Evolutionary conservation across 30 jellyfish, hydroid and myxozoan species (phyloP), one percentile per base, ranked within the genome.

Genomic region (Aurelia sp.): DNA sequence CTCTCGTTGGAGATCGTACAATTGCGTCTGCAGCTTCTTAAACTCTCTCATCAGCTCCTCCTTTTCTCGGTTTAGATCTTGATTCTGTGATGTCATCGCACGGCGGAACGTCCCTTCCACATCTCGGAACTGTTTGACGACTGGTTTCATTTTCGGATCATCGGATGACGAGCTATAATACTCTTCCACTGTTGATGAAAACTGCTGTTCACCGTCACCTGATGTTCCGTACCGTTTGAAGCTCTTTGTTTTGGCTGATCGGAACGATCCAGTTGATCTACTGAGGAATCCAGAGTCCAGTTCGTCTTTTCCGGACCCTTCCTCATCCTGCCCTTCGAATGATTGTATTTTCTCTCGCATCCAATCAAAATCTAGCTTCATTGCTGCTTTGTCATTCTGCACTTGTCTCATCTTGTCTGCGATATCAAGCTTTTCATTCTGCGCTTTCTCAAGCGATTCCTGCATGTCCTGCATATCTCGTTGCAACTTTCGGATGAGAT

Each of bases 21-120:
- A 78, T 76, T 88, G 96, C 3, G 89, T 33, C 41, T 88, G 97
- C 79, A 93, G 87, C 60, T 71, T 85, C 78, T 85, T 88, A 89
- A 93, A 93, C 52, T 93, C 97, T 61, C 90, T 69, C 98, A 93
- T 82, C 81, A 93, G 85, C 71, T 82, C 96, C 63, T 93, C 98
- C 65, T 93, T 93, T 78, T 93, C 98, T 30, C 83, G 91, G 57
- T 80, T 76, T 3, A 93, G 69, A 33, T 83, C 93, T 61, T 69
- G 72, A 55, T 82, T 96, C 50, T 90, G 83, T 59, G 94, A 92
- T 22, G 93, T 63, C 87, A 92, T 60, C 10, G 97, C 79, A 15
- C 80, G 91, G 51, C 91, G 95, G 63, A 69, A 92, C 17, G 92
- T 89, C 62, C 89, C 84, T 66, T 89, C 95, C 68, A 93, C 86